Base-by-base conservation (phyloP, 2,888 invertebrate species). In the Plagiodera versicolora region DNA sequence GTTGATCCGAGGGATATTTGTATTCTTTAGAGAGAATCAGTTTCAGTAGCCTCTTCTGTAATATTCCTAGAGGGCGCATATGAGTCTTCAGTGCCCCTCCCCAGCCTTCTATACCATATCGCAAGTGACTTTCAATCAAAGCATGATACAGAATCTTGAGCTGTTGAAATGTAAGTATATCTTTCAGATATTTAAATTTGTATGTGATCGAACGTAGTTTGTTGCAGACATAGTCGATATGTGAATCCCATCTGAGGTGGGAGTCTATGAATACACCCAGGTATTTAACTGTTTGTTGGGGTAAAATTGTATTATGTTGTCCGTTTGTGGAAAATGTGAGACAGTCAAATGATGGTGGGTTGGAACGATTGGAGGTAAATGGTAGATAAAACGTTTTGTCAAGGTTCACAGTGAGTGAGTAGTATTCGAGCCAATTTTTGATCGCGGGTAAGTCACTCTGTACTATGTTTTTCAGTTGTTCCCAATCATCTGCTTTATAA, bases 331-430 rank as follows among this genome's bases (percentile, higher is more conserved):
- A 45, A 45, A 45, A 45, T 45, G 16, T 45, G n/a, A 45, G 16
- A 17, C 45, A 18, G 16, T 45, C 16, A n/a, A 45, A 45, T 45
- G 45, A 17, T 11, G 45, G 45, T 14, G 45, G 9, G 16, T 45
- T 18, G n/a, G 45, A 45, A 18, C 45, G 45, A 45, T 45, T 45
- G 16, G 45, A 45, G 14, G 9, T 45, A 16, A n/a, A 45, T 14
- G 16, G 45, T n/a, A 45, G 45, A 45, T 45, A 45, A 9, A 45
- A 45, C 45, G 45, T 45, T 45, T 45, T 16, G 16, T 45, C 18
- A 11, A 45, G 45, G 45, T 45, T 45, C 45, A 45, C 45, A 45
- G 45, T 45, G 16, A 45, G 45, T 45, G 16, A n/a, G 18, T 45
- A 45, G 45, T 45, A 18, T 17, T 45, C 45, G 10, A 24, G 24